Evolutionary conservation across 2,888 invertebrate species (phyloP), one percentile per base, ranked within the genome.

Genomic region (Apodemia hepburni): DNA sequence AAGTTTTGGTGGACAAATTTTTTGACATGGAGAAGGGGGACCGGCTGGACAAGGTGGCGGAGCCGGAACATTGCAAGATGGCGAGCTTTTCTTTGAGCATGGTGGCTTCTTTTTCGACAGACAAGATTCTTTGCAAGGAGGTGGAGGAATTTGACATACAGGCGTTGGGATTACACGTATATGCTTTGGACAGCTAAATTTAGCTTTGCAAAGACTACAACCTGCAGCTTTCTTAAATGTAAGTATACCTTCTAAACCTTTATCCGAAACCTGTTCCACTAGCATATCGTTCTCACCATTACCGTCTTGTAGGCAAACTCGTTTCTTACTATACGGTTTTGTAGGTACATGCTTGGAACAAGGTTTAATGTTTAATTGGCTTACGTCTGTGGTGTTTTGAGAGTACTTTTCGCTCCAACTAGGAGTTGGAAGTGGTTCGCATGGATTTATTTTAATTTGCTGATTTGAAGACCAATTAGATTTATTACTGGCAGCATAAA

Each of bases 401-500:
- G 71, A 71, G 8, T 69, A 67, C 67, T 66, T 76, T 33, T 73
- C 75, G 35, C 75, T 73, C 18, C 61, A 64, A 65, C 77, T 80
- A 0, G 75, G 73, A 0, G 69, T 66, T 27, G 59, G 64, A 54
- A 33, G 58, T 15, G 65, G 65, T 12, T 69, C 3, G 65, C 68
- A 35, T 27, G 54, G 54, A 54, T 54, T 54, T 7, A 3, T 17
- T 63, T 64, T 42, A 2, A 64, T 64, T 38, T 72, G 69, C 3
- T 70, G 69, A 35, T 63, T 59, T 22, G 64, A 54, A 3, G 61
- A 63, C 85, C 85, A 85, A 60, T 77, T 73, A 1, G 75, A 70
- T 63, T 77, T 85, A 27, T 76, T 75, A 58, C 77, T 80, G 0
- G 62, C 33, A 2, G 84, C 81, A 57, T 87, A 85, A 15, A 80